phyloP scores from a whole-genome alignment of 1,140 invertebrate genomes.

The Zaprionus nigranus region DNA sequence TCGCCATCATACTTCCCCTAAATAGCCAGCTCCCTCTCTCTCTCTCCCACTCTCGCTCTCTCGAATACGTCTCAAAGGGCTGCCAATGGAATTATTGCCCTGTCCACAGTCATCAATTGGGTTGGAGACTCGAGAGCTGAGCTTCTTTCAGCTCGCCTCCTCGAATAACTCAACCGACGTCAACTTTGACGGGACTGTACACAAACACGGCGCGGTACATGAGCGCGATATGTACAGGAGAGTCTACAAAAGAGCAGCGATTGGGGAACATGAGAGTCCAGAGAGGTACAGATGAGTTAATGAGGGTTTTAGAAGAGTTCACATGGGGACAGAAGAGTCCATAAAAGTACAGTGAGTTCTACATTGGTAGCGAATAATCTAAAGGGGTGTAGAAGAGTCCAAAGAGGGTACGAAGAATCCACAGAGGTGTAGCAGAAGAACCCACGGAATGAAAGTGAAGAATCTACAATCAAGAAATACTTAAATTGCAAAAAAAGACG shows the following conservation, averaged over 20 bases:
- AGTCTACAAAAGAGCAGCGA: neutral
- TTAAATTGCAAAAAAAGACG: no score
- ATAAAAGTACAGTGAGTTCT: no score
- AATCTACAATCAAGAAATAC: no score
- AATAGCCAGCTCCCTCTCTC: neutral
- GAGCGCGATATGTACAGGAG: neutral
- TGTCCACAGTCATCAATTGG: constrained; percentile 42
- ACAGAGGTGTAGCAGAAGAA: no score
- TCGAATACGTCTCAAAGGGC: constrained; percentile 39
- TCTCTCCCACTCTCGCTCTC: no score
- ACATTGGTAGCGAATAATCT: neutral
- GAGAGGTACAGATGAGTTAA: neutral
- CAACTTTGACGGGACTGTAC: constrained; percentile 9
- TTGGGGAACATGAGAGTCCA: neutral
- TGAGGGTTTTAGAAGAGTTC: neutral
- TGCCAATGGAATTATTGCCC: constrained; percentile 56
- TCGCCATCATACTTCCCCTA: neutral
- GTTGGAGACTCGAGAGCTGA: constrained; percentile 10
- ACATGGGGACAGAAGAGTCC: neutral
- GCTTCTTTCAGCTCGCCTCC: neutral
- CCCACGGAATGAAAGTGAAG: no score
- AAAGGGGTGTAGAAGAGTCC: neutral
- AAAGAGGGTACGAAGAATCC: no score
- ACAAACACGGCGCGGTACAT: neutral
- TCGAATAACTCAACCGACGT: neutral